phyloP scores from a whole-genome alignment of 2,888 invertebrate genomes.

The Margaritifera margaritifera region DNA sequence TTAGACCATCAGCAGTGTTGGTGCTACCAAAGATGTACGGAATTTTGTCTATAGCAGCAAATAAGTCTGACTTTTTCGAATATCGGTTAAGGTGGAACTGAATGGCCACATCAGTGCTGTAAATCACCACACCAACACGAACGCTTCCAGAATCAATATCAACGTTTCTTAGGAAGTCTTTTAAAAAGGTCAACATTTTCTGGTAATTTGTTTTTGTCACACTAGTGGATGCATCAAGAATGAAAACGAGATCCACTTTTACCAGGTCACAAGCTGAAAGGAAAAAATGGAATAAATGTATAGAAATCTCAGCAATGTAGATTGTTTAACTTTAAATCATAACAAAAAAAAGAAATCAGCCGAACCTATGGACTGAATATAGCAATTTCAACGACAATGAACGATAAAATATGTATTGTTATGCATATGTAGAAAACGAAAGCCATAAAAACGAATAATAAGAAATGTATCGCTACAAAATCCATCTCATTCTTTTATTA shows the following conservation, averaged over 20 bases:
- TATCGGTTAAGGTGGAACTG: conserved; percentile 62
- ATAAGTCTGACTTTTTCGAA: conserved; percentile 43
- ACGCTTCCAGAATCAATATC: conserved; percentile 56
- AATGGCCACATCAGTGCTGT: conserved; percentile 56
- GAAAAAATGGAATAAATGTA: too few relatives aligned
- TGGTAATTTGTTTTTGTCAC: conserved; percentile 65
- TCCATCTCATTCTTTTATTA: too few relatives aligned
- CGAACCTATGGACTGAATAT: too few relatives aligned
- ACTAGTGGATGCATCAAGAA: conserved; percentile 69
- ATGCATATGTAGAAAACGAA: too few relatives aligned
- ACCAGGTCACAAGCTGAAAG: conserved; percentile 46
- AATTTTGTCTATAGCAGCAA: conserved; percentile 59
- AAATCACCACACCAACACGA: conserved; percentile 62
- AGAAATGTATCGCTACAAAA: too few relatives aligned
- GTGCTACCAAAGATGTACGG: conserved; percentile 63
- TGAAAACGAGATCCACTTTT: conserved; percentile 62
- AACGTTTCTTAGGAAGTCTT: conserved; percentile 54
- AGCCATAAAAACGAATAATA: too few relatives aligned
- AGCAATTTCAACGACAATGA: too few relatives aligned
- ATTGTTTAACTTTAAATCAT: too few relatives aligned
- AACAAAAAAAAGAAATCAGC: too few relatives aligned
- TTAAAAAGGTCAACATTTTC: conserved; percentile 61
- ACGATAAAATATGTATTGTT: too few relatives aligned
- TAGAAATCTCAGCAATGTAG: too few relatives aligned
- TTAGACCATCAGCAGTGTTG: conserved; percentile 64